Evolutionary conservation across 2,797 vertebrate genomes (phyloP).

Genomic region (Amazona ochrocephala): DNA sequence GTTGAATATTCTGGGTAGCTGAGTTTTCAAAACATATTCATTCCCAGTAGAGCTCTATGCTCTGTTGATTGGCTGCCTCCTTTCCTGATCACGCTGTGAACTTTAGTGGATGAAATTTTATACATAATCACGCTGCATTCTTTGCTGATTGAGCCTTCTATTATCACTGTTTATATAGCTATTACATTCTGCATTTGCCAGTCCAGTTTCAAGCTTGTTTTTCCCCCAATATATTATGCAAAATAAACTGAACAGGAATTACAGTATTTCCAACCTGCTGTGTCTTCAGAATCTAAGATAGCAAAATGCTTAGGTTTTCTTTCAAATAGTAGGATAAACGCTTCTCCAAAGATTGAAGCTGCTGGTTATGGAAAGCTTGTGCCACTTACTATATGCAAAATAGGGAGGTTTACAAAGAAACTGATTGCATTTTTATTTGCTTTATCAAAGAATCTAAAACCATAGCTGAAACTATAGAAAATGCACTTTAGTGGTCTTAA

Average conservation of each 20-base stretch:
- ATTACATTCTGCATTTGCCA: constrained; percentile 48
- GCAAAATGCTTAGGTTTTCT: constrained; percentile 71
- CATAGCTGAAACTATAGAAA: constrained; percentile 69
- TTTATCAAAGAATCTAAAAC: constrained; percentile 71
- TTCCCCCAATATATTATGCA: constrained; percentile 71
- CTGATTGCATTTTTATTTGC: constrained; percentile 78
- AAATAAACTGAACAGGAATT: constrained; percentile 72
- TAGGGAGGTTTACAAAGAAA: constrained; percentile 73
- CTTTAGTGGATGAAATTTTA: constrained; percentile 72
- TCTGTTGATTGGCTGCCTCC: constrained; percentile 51
- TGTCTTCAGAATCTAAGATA: constrained; percentile 71
- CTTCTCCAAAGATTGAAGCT: constrained; percentile 60
- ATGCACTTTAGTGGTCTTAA: constrained; percentile 64
- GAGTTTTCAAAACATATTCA: constrained; percentile 68
- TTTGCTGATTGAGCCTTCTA: constrained; percentile 67
- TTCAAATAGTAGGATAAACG: constrained; percentile 68
- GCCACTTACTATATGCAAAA: constrained; percentile 74
- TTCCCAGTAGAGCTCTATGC: constrained; percentile 31
- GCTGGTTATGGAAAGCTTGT: constrained; percentile 59
- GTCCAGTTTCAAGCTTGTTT: constrained; percentile 69
- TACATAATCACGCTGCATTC: constrained; percentile 74
- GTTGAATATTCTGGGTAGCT: constrained; percentile 49
- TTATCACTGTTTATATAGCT: constrained; percentile 59
- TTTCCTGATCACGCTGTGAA: constrained; percentile 69
- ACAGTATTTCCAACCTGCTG: constrained; percentile 74